Base-by-base conservation (phyloP, 1,140 invertebrate species). In the Pseudomyrmex cubaensis region DNA sequence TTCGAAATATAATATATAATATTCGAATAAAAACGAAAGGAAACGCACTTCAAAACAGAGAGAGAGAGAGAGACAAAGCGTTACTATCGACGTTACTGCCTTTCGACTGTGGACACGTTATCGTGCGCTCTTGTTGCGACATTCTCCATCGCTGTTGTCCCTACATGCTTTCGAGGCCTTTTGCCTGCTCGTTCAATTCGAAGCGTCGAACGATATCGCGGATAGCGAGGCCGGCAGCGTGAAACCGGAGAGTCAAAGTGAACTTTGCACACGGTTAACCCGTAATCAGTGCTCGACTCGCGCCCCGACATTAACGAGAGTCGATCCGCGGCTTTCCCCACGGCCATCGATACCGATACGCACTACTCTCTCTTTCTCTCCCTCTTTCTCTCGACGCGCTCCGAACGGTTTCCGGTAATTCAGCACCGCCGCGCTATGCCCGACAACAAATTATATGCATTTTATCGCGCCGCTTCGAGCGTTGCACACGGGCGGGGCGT, bases 361-460 rank as follows among this genome's bases (percentile, higher is more conserved):
- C 12, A 64, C 72, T 20, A 46, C 73, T n/a, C 46, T n/a, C 46
- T 64, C 80, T 57, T 5, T 7, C 35, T n/a, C 46, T 64, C 80
- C 50, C 73, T n/a, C 25, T n/a, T 25, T 64, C 80, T 57, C 73
- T 56, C 22, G 15, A 50, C 72, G 35, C 70, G 56, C n/a, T 35
- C 62, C 54, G 85, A 77, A 73, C 61, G 74, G 82, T 86, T 87
- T 74, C 62, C 82, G 69, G 85, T 87, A 87, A 87, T 87, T 83
- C 80, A 57, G 70, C 72, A 61, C 56, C 50, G 64, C 57, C 54
- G 54, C 61, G 35, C 35, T 35, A 35, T 35, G 35, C 10, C 46
- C 59, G 59, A 59, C 59, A 77, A 25, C 74, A 78, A 87, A 84
- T 86, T 87, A 86, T 83, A 74, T 70, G 85, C 85, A 52, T 83